Conservation (phyloP, 1,140 invertebrate species). For the Akabosia matsudoensis region DNA sequence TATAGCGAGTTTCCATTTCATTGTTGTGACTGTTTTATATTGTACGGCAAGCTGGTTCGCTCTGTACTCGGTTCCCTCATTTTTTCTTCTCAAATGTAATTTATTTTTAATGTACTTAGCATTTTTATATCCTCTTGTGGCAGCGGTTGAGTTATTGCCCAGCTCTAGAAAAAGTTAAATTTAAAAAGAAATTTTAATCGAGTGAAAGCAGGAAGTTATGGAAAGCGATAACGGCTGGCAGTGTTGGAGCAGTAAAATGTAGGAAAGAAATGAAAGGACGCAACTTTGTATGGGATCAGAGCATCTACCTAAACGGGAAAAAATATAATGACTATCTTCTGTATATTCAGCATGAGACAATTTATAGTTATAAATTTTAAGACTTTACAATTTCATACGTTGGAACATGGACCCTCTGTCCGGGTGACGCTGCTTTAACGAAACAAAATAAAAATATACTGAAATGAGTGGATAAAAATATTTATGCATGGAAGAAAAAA, state of each 20-base stretch:
- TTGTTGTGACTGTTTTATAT: background rate
- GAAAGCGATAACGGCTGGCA: constrained; percentile 17
- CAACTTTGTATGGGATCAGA: background rate
- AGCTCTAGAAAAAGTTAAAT: background rate
- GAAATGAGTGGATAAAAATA: constrained; percentile 14
- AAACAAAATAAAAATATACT: background rate
- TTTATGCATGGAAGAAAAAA: constrained; percentile 19
- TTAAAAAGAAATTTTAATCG: constrained; percentile 20
- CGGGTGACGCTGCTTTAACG: background rate
- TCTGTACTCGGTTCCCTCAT: background rate
- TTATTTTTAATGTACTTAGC: constrained; percentile 21
- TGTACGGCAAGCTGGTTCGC: background rate
- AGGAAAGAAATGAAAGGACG: background rate
- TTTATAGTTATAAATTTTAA: too few species aligned
- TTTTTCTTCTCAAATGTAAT: constrained; percentile 9
- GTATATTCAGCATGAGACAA: too few species aligned
- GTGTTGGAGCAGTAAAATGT: background rate
- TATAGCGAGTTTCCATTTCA: background rate
- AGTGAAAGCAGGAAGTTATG: constrained; percentile 24
- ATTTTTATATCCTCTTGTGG: constrained; percentile 24
- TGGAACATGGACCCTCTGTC: background rate
- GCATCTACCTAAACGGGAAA: background rate
- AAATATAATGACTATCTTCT: too few species aligned
- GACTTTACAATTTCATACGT: too few species aligned
- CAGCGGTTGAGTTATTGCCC: constrained; percentile 11